A percentile compares a stretch with the other conserved stretches of the same genome.
These are phyloP conservation scores for Callosobruchus maculatus DNA, from an alignment of 2,888 invertebrate genomes.

Conservation along the genomic window DNA sequence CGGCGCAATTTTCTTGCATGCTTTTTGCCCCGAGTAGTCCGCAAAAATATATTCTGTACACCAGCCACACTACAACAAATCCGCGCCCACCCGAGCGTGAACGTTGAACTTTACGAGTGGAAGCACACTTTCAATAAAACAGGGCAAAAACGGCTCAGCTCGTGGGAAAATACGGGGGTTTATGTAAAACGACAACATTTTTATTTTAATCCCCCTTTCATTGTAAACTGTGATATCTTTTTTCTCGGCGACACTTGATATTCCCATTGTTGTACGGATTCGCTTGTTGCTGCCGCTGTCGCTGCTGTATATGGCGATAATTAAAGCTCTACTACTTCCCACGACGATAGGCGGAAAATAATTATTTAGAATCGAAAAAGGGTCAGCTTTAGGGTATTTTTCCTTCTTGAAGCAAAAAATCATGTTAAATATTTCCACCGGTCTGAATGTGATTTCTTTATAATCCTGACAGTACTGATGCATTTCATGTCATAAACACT, in stretches of 20 bases:
- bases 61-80: not conserved
- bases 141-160: not conserved
- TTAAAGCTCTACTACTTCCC: not conserved
- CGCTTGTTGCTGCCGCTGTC: not conserved
- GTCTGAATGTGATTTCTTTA: too few species aligned
- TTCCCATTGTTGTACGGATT: not conserved
- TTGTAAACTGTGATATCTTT: not conserved
- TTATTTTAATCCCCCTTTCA: not conserved
- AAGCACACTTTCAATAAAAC: not conserved
- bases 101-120: not conserved
- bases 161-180: not conserved
- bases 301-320: not conserved
- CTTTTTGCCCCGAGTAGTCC: not conserved
- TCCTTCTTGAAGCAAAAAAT: too few species aligned
- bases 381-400: too few species aligned
- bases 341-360: too few species aligned
- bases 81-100: not conserved
- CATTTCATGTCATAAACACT: too few species aligned
- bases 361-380: too few species aligned
- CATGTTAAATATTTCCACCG: too few species aligned
- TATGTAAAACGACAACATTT: not conserved
- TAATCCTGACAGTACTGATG: too few species aligned
- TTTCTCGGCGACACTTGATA: not conserved
- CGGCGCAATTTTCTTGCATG: not conserved
- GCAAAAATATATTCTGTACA: not conserved